phyloP scores from a whole-genome alignment of 2,888 invertebrate genomes.

The Lithophane ornitopus region DNA sequence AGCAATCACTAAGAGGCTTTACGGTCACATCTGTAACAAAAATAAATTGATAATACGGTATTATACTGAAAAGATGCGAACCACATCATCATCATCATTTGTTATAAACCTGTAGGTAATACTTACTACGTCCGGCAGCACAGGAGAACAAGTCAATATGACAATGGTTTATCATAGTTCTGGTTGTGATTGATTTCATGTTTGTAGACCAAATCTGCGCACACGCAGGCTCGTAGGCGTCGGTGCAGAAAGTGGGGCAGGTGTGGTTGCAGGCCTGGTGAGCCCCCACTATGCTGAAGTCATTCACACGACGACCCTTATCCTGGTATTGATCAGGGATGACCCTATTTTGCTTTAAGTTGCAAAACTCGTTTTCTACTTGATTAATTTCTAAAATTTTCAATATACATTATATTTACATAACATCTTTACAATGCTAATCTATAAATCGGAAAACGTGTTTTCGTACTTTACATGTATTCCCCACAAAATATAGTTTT shows the following conservation, averaged over 20 bases:
- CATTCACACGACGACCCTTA: slow-evolving; percentile 72
- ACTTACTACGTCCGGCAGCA: slow-evolving; percentile 82
- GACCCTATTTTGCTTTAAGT: slow-evolving; percentile 43
- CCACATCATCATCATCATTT: too few species aligned
- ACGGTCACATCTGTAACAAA: slow-evolving; percentile 82
- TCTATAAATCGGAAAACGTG: not conserved
- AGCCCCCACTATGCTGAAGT: slow-evolving; percentile 81
- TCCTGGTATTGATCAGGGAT: not conserved
- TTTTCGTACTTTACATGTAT: not conserved
- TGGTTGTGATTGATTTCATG: slow-evolving; percentile 31
- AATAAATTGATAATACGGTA: slow-evolving; percentile 14
- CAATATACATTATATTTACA: too few species aligned
- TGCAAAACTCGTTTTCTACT: slow-evolving; percentile 71
- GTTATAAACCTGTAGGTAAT: not conserved
- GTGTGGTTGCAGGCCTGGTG: slow-evolving; percentile 84
- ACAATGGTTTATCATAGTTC: slow-evolving; percentile 85
- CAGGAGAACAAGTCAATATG: slow-evolving; percentile 86
- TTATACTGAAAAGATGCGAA: not conserved
- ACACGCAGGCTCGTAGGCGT: slow-evolving; percentile 83
- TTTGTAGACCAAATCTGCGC: slow-evolving; percentile 75
- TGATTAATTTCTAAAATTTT: slow-evolving; percentile 67
- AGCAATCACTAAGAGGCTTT: slow-evolving; percentile 77
- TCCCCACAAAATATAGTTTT: not conserved
- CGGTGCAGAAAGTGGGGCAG: slow-evolving; percentile 83
- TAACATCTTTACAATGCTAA: not conserved